These are phyloP conservation scores for Chlorodrepanis virens DNA, from an alignment of 2,113 vertebrate species.

Conservation along the genomic window DNA sequence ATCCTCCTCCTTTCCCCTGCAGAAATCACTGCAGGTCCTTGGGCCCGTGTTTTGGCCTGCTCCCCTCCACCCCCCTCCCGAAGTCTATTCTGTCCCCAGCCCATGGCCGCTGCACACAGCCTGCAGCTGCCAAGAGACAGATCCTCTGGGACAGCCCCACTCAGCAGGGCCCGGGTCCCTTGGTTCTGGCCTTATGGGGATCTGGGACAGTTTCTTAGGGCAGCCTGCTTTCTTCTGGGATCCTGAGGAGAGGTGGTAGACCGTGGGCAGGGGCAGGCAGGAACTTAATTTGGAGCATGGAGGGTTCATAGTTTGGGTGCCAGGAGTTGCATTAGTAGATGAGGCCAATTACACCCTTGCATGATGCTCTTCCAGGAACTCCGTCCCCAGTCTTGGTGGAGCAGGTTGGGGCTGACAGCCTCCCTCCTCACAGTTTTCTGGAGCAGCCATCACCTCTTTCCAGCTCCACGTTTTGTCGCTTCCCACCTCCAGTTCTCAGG, in stretches of 20 bases:
- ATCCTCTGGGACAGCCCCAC: neutral
- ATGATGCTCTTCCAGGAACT: neutral
- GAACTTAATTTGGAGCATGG: neutral
- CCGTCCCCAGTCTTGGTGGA: neutral
- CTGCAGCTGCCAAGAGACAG: neutral
- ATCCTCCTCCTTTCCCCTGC: neutral
- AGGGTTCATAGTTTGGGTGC: neutral
- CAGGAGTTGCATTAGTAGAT: neutral
- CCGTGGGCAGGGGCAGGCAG: neutral
- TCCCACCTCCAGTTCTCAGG: neutral
- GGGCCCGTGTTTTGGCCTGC: neutral
- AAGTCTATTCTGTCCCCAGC: fast-evolving
- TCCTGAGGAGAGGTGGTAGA: neutral
- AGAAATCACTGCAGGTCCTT: neutral
- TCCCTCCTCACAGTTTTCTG: neutral
- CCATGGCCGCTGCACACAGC: neutral
- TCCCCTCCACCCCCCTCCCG: neutral
- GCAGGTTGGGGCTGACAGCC: neutral
- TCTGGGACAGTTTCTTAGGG: neutral
- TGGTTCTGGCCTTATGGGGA: fast-evolving
- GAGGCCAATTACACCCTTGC: neutral
- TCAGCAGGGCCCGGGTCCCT: fast-evolving
- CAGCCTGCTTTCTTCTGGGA: neutral
- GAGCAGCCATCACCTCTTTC: neutral
- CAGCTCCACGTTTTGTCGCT: neutral